Conservation (phyloP, 2,113 vertebrate genomes). For the Psephotus haematonotus region DNA sequence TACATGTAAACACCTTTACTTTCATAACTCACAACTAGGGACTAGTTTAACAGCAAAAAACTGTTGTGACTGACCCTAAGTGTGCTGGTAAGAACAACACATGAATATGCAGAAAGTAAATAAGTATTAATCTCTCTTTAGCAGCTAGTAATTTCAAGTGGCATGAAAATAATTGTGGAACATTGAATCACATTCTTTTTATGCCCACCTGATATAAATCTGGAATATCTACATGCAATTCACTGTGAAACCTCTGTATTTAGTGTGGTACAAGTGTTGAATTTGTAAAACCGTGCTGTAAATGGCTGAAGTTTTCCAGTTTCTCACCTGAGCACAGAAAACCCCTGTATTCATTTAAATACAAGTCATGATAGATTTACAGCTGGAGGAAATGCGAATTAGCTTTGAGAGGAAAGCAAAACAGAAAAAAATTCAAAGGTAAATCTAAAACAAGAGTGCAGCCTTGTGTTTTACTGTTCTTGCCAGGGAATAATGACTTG, state of each 20-base stretch:
- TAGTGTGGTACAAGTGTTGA: background rate
- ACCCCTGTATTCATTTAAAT: conserved; percentile 32
- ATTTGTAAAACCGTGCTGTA: conserved; percentile 15
- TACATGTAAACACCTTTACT: background rate
- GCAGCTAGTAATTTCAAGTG: background rate
- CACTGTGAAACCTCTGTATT: background rate
- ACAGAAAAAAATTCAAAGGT: background rate
- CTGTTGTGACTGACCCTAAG: background rate
- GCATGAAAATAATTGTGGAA: conserved; percentile 3
- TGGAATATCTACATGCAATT: background rate
- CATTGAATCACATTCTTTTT: background rate
- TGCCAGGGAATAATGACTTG: background rate
- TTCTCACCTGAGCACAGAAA: conserved; percentile 4
- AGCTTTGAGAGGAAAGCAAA: conserved; percentile 21
- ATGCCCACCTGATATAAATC: background rate
- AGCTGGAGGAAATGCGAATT: conserved; percentile 34
- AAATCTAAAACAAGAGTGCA: background rate
- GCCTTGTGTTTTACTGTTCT: background rate
- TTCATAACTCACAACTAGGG: background rate
- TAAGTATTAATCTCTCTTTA: conserved; percentile 19
- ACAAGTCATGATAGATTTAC: conserved; percentile 30
- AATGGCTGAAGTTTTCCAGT: conserved; percentile 1
- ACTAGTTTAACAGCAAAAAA: conserved; percentile 22
- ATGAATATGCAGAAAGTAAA: conserved; percentile 26
- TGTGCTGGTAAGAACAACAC: background rate